Base-by-base conservation (phyloP, 1,140 invertebrate species). In the Periplaneta americana region DNA sequence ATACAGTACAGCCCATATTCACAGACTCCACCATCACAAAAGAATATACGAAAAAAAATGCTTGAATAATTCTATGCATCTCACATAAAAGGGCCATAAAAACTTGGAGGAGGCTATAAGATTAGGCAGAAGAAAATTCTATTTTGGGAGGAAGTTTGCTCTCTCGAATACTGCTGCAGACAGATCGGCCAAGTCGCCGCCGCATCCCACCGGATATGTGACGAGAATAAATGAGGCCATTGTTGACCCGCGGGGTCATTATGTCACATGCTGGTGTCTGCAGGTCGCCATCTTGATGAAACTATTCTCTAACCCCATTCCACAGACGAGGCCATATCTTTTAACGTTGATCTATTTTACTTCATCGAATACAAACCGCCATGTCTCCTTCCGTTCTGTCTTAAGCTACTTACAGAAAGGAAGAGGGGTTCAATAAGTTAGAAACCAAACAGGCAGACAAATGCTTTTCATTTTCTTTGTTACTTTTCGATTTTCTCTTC, bases 141-240 rank as follows among this genome's bases (percentile, higher is more conserved):
- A 28, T 66, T 66, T 17, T 28, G 22, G n/a, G n/a, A n/a, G n/a
- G n/a, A n/a, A n/a, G n/a, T n/a, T n/a, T n/a, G n/a, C n/a, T n/a
- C n/a, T n/a, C n/a, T n/a, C n/a, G n/a, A n/a, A n/a, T n/a, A 66
- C 22, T 8, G 11, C 48, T 66, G 48, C 48, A 66, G 48, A 66
- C 48, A 66, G 2, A 3, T n/a, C 48, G 2, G 5, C 39, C n/a
- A 22, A 1, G 8, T 66, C 22, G 22, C 35, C 22, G 22, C 35
- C 34, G 31, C 37, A 28, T n/a, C 35, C 37, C 34, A 28, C 75
- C 28, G 33, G 36, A 79, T 57, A 57, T 32, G 37, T 57, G 75
- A 74, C 18, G 33, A 74, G 74, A 80, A 84, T 85, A 87, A 86
- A 86, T 84, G 80, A 86, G 86, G 86, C 85, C 85, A 86, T 85